These are phyloP conservation scores for Silurus meridionalis DNA, from an alignment of 2,113 vertebrate species.

Conservation along the genomic window DNA sequence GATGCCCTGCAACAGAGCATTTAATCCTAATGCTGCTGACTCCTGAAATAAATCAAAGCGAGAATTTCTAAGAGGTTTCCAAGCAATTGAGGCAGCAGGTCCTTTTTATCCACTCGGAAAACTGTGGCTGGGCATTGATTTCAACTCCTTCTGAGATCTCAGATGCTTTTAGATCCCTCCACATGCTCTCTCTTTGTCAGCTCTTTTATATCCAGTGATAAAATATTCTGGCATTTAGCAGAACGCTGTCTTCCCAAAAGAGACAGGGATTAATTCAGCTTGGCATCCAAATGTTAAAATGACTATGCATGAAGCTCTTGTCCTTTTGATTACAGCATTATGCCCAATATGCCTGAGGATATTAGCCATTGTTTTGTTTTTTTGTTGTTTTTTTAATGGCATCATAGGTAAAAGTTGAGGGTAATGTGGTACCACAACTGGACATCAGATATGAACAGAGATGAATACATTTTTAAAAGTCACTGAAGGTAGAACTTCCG, in stretches of 20 bases:
- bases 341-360: constrained; percentile 45
- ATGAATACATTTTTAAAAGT: constrained; percentile 62
- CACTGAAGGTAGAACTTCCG: constrained; percentile 53
- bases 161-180: constrained; percentile 78
- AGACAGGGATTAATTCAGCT: constrained; percentile 68
- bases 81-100: constrained; percentile 81
- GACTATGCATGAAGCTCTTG: constrained; percentile 57
- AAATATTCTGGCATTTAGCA: constrained; percentile 77
- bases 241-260: constrained; percentile 68
- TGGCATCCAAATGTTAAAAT: constrained; percentile 66
- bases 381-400: constrained; percentile 11
- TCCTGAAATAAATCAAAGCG: constrained; percentile 79
- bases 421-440: constrained; percentile 22
- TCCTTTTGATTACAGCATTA: constrained; percentile 58
- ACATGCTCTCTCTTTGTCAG: constrained; percentile 57
- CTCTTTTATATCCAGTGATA: constrained; percentile 72
- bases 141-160: constrained; percentile 82
- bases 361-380: constrained; percentile 59
- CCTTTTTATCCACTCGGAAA: constrained; percentile 81
- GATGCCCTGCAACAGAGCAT: constrained; percentile 74
- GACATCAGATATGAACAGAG: constrained; percentile 42
- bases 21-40: constrained; percentile 78
- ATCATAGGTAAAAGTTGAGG: constrained; percentile 55
- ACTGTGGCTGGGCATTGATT: constrained; percentile 83
- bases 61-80: constrained; percentile 84